A percentile compares a stretch with the other conserved stretches of the same genome.
phyloP scores from a whole-genome alignment of 2,888 invertebrate genomes.

The Schizotus pectinicornis region DNA sequence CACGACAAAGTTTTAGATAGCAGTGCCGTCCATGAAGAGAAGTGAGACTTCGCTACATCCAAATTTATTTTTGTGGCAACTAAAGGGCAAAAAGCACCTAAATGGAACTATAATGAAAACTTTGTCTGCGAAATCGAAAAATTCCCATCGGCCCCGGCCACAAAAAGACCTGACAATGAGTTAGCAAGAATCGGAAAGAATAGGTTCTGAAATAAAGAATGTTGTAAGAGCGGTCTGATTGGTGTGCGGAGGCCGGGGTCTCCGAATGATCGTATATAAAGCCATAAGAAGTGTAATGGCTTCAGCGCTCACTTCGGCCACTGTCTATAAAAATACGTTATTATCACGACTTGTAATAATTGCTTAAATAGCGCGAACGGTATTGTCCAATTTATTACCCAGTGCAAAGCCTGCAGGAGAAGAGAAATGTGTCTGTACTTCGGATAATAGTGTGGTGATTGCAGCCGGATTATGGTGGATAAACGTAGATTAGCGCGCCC shows the following conservation, averaged over 20 bases:
- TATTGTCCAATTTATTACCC: slow-evolving; percentile 6
- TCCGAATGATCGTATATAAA: slow-evolving; percentile 37
- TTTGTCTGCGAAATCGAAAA: slow-evolving; percentile 42
- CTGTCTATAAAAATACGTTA: slow-evolving; percentile 10
- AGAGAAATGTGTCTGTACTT: slow-evolving; percentile 48
- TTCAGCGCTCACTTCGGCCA: slow-evolving; percentile 3
- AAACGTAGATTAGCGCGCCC: slow-evolving; percentile 51
- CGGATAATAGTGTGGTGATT: slow-evolving; percentile 52
- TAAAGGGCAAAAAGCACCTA: slow-evolving; percentile 3
- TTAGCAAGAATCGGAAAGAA: slow-evolving; percentile 41
- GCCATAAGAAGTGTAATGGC: slow-evolving; percentile 20
- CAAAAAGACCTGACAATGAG: slow-evolving; percentile 42
- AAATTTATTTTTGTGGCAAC: not conserved
- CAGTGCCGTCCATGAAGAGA: no score
- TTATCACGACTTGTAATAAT: slow-evolving; percentile 13
- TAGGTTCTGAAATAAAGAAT: slow-evolving; percentile 40
- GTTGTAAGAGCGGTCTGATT: slow-evolving; percentile 40
- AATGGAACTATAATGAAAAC: slow-evolving; percentile 43
- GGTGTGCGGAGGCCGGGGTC: slow-evolving; percentile 39
- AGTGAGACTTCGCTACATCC: not conserved
- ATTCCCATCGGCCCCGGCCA: slow-evolving; percentile 38
- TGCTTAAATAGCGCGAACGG: slow-evolving; percentile 13
- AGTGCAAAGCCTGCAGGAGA: slow-evolving; percentile 12
- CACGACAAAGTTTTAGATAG: no score
- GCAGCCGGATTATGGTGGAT: slow-evolving; percentile 51